phyloP scores from a whole-genome alignment of 1,140 invertebrate species.

The Drosophila ficusphila region DNA sequence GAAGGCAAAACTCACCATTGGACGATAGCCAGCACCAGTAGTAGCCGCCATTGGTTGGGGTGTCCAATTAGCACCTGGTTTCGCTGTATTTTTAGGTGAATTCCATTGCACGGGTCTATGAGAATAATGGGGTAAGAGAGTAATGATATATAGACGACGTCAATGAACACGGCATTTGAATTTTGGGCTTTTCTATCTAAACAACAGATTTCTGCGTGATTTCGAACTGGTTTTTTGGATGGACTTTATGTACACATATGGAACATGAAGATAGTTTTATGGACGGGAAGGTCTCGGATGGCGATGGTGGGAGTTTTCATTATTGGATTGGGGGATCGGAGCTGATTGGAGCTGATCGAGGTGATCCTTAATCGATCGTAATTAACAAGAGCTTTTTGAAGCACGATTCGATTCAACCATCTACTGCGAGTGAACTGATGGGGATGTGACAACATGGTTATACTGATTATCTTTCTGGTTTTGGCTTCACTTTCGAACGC shows the following conservation, averaged over 20 bases:
- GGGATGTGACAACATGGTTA: constrained; percentile 23
- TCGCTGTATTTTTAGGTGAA: constrained; percentile 92
- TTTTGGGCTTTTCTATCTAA: constrained; percentile 44
- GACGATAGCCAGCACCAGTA: constrained; percentile 92
- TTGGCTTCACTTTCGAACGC: constrained; percentile 36
- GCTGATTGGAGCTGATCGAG: constrained; percentile 4
- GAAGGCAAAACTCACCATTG: constrained; percentile 88
- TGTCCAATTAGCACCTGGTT: constrained; percentile 90
- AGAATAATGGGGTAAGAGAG: constrained; percentile 82
- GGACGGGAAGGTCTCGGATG: constrained; percentile 4
- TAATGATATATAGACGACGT: constrained; percentile 81
- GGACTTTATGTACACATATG: constrained; percentile 60
- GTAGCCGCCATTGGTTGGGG: constrained; percentile 94
- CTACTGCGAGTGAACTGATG: constrained; percentile 18
- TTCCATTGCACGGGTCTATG: constrained; percentile 92
- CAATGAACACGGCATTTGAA: constrained; percentile 67
- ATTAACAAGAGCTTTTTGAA: neutral
- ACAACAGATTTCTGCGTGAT: constrained; percentile 50
- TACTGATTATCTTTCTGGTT: constrained; percentile 6
- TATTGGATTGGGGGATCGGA: constrained; percentile 13
- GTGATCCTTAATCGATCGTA: neutral
- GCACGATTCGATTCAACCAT: constrained; percentile 1
- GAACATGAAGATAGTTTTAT: constrained; percentile 52
- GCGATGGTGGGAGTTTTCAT: constrained; percentile 2
- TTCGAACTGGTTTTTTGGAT: constrained; percentile 42